Evolutionary conservation across 64 coral and sea anemone species (phyloP), one percentile per base, ranked within the genome.

Genomic region (Dendronephthya gigantea): DNA sequence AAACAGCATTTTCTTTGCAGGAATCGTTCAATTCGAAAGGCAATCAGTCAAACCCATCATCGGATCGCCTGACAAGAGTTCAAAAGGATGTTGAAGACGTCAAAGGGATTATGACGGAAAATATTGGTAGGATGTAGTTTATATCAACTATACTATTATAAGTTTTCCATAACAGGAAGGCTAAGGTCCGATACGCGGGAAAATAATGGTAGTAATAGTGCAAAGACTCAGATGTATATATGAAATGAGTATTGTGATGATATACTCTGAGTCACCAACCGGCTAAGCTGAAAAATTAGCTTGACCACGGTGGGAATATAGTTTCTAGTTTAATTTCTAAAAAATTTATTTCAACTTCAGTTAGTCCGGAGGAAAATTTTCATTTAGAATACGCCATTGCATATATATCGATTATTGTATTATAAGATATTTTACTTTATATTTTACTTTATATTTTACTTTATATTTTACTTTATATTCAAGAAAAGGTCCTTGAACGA

Each of bases 401-500:
- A n/a, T n/a, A n/a, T n/a, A n/a, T n/a, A n/a, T n/a, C n/a, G n/a
- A n/a, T n/a, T n/a, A n/a, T n/a, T n/a, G n/a, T n/a, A n/a, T n/a
- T n/a, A 4, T 82, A 82, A 37, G 22, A n/a, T 22, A 48, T 40
- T 28, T 83, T 45, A 14, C 49, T 29, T 35, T 43, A 29, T 27
- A 47, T 75, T 23, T 22, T 43, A 31, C 14, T 50, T 8, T 31
- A 39, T 49, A 9, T 86, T 25, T 31, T 86, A 6, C 37, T 12
- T 7, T 83, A 5, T n/a, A 68, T 28, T 0, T 34, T 52, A 40
- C 12, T 38, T 47, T 90, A 14, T 90, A 32, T 62, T 75, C 8
- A 43, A 98, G 95, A 98, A 88, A 98, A 98, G 91, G 95, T 98
- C 19, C 87, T 98, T 40, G 95, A 98, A 82, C 83, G 95, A 90